These are phyloP conservation scores for Phoxinus dragarum DNA, from an alignment of 2,797 vertebrate species.

Conservation along the genomic window DNA sequence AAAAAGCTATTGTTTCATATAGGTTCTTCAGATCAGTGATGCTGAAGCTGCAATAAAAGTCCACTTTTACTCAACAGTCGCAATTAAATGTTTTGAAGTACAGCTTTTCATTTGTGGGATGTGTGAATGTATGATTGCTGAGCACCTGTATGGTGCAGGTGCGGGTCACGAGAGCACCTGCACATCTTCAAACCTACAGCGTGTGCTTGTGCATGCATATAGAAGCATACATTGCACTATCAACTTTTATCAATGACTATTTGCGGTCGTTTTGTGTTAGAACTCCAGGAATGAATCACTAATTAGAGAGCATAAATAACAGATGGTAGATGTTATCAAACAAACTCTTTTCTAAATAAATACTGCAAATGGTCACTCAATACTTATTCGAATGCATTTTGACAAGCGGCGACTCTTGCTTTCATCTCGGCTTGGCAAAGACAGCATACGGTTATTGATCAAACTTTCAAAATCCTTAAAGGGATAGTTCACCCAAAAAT, in stretches of 20 bases:
- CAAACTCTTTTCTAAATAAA: slow-evolving; percentile 50
- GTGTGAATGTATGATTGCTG: slow-evolving; percentile 32
- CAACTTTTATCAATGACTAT: neutral
- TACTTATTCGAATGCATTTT: neutral
- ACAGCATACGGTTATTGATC: neutral
- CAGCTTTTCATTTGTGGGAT: slow-evolving; percentile 38
- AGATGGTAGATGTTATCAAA: slow-evolving; percentile 51
- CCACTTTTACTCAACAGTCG: slow-evolving; percentile 11
- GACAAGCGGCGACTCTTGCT: neutral
- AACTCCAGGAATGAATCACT: neutral
- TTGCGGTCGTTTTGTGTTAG: neutral
- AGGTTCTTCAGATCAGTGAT: neutral
- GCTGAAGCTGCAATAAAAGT: neutral
- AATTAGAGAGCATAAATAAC: slow-evolving; percentile 29
- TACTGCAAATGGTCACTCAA: neutral
- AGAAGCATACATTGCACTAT: neutral
- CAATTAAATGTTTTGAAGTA: slow-evolving; percentile 3
- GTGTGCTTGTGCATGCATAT: slow-evolving; percentile 13
- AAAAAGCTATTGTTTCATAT: neutral
- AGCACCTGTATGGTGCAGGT: slow-evolving; percentile 46
- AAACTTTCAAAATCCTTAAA: slow-evolving; percentile 27
- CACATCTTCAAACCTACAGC: slow-evolving; percentile 32
- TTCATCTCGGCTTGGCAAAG: slow-evolving; percentile 18
- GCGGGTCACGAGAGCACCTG: slow-evolving; percentile 63
- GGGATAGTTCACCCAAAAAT: neutral